These are phyloP conservation scores for Macrotrachela quadricornifera DNA, from an alignment of 1,140 invertebrate species.

Conservation along the genomic window DNA sequence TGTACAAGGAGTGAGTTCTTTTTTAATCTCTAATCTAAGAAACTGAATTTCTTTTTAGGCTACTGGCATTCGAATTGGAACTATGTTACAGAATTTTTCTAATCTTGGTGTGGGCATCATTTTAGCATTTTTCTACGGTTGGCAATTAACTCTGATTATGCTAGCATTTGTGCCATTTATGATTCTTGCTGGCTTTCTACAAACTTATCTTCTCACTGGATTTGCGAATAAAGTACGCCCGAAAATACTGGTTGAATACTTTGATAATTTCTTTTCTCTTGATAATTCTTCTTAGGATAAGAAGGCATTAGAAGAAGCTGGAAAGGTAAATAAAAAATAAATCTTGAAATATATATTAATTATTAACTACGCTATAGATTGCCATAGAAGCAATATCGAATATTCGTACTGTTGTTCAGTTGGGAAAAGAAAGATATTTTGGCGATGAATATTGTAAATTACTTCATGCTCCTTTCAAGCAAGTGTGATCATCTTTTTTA, in stretches of 20 bases:
- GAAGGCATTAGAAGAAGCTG: constrained; percentile 5
- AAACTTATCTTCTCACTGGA: constrained; percentile 5
- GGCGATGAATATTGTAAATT: too few species aligned
- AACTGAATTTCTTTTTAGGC: neutral
- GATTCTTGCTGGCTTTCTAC: too few species aligned
- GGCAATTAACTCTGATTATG: too few species aligned
- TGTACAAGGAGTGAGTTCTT: constrained; percentile 49
- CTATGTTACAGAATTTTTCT: constrained; percentile 26
- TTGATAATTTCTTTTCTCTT: constrained; percentile 24
- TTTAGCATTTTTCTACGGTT: constrained; percentile 52
- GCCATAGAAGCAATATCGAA: constrained; percentile 6
- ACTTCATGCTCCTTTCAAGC: too few species aligned
- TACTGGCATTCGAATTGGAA: constrained; percentile 1
- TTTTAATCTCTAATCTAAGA: constrained; percentile 44
- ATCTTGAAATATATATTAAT: too few species aligned
- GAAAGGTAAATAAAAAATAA: neutral
- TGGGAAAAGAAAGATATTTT: constrained; percentile 32
- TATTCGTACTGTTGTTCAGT: constrained; percentile 24
- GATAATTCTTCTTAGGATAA: too few species aligned
- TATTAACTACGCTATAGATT: constrained; percentile 13
- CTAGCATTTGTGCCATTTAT: too few species aligned
- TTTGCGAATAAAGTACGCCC: constrained; percentile 16
- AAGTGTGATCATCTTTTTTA: too few species aligned
- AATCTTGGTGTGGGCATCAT: constrained; percentile 47
- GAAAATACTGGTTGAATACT: constrained; percentile 26